Evolutionary conservation across 2,797 vertebrate species (phyloP).

Genomic region (Balearica regulorum): DNA sequence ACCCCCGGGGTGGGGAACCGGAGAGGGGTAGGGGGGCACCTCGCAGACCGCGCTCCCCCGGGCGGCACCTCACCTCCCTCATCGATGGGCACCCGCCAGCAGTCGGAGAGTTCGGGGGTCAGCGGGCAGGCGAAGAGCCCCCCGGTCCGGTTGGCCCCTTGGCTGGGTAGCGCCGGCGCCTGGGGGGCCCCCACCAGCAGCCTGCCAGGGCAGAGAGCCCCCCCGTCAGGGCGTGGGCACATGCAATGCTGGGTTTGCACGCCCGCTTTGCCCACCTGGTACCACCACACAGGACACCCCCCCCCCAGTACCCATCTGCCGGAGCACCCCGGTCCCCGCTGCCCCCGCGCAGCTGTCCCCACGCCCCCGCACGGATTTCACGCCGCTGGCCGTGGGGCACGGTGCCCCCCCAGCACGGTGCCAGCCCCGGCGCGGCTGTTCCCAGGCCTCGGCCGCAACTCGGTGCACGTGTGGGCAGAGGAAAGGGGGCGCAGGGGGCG

Average conservation of each 20-base stretch:
- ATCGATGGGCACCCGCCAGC: constrained; percentile 88
- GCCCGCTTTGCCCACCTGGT: neutral
- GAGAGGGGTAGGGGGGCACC: neutral
- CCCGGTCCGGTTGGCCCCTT: constrained; percentile 83
- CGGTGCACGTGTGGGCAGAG: neutral
- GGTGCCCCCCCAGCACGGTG: neutral
- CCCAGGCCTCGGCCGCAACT: neutral
- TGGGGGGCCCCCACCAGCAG: constrained; percentile 90
- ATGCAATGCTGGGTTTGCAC: neutral
- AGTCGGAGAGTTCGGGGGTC: constrained; percentile 84
- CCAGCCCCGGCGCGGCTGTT: neutral
- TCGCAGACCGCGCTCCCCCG: neutral
- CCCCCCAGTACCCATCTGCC: neutral
- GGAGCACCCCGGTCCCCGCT: neutral
- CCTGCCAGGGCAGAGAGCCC: constrained; percentile 65
- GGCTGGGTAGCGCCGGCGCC: constrained; percentile 77
- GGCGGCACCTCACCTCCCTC: constrained; percentile 75
- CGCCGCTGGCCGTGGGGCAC: neutral
- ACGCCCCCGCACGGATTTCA: neutral
- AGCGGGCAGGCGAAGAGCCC: constrained; percentile 91
- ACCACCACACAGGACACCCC: too few relatives aligned
- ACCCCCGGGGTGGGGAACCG: neutral
- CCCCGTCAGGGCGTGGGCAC: neutral
- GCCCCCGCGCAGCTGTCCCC: constrained; percentile 25
- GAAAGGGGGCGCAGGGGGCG: neutral